Evolutionary conservation across 1,140 invertebrate species (phyloP).

Genomic region (Apis cerana): DNA sequence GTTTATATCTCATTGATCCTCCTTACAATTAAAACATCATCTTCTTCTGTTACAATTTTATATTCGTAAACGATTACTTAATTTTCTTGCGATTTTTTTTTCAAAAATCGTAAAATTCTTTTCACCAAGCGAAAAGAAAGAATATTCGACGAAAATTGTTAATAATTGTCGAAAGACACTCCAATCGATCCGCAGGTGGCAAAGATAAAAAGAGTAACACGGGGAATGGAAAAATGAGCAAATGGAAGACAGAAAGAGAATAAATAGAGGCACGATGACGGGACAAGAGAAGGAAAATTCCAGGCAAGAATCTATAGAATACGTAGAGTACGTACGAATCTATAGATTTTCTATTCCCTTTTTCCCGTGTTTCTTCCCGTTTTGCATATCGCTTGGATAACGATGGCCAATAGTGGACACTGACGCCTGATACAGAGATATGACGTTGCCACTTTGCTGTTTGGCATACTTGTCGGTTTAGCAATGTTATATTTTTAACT

Average conservation of each 20-base stretch:
- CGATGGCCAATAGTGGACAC: no score
- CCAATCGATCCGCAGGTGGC: neutral
- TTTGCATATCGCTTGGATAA: neutral
- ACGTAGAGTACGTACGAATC: no score
- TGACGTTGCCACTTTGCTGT: no score
- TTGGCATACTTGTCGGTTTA: no score
- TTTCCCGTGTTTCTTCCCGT: neutral
- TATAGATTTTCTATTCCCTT: slow-evolving; percentile 25
- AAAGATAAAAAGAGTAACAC: neutral
- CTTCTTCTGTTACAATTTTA: no score
- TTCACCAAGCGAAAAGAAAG: neutral
- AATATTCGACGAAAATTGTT: neutral
- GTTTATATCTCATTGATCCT: no score
- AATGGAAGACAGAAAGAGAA: neutral
- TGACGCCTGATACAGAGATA: no score
- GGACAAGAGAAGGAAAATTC: neutral
- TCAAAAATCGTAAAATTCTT: neutral
- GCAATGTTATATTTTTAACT: no score
- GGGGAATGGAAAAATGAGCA: neutral
- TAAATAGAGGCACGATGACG: neutral
- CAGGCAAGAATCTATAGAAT: neutral
- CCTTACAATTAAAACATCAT: no score
- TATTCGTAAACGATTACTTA: no score
- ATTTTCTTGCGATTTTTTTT: no score
- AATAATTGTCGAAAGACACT: slow-evolving; percentile 2